phyloP scores from a whole-genome alignment of 2,888 invertebrate species.

The Caenorhabditis afra region DNA sequence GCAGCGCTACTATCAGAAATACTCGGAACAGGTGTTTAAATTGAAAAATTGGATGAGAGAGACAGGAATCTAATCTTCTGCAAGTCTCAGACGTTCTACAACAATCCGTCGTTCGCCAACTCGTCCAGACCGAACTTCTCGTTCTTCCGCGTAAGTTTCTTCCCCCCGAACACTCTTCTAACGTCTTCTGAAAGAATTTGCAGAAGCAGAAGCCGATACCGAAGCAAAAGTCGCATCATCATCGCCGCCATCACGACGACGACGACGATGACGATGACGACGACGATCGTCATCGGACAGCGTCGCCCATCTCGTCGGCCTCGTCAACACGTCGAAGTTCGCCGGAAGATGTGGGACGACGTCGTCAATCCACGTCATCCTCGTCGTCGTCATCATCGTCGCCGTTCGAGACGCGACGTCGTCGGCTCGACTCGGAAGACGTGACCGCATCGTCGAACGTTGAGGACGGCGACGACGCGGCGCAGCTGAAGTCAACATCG shows the following conservation, averaged over 20 bases:
- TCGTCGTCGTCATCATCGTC: background rate
- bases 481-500: no score
- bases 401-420: background rate
- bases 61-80: no score
- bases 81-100: slow-evolving; percentile 37
- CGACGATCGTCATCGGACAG: background rate
- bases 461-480: no score
- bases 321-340: slow-evolving; percentile 1
- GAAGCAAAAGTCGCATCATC: slow-evolving; percentile 2
- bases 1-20: background rate
- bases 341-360: slow-evolving; percentile 1
- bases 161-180: background rate
- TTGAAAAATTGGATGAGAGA: slow-evolving; percentile 1
- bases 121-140: slow-evolving; percentile 8
- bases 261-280: no score
- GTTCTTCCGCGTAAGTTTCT: slow-evolving; percentile 20
- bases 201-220: slow-evolving; percentile 49
- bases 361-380: background rate
- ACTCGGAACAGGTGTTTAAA: background rate
- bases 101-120: slow-evolving; percentile 27
- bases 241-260: no score
- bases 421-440: no score
- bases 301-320: slow-evolving; percentile 4
- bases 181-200: background rate
- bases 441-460: no score